Conservation (phyloP, 1,140 invertebrate genomes). For the Brevipalpus yothersi region DNA sequence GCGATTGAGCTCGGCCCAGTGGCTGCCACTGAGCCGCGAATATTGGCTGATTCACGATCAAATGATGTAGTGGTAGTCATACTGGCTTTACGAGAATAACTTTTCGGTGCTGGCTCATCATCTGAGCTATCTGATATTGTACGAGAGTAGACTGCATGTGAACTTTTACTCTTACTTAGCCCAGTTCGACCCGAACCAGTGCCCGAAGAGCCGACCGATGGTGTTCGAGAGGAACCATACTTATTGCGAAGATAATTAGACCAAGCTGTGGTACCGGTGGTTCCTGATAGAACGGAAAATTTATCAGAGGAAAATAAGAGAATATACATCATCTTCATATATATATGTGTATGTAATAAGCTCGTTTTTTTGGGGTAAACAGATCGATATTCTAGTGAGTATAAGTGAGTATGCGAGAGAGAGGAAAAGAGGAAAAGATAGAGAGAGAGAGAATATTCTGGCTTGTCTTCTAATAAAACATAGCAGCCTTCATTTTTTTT, state of each 20-base stretch:
- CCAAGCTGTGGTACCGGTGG: background rate
- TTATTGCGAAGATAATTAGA: background rate
- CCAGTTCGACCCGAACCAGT: background rate
- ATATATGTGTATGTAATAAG: no score
- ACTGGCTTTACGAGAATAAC: background rate
- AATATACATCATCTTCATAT: no score
- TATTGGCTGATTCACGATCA: slow-evolving; percentile 23
- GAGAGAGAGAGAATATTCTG: no score
- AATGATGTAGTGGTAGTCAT: slow-evolving; percentile 4
- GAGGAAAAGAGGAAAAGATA: no score
- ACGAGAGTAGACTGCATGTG: slow-evolving; percentile 7
- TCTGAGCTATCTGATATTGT: slow-evolving; percentile 11
- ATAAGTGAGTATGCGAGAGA: no score
- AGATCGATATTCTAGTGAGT: no score
- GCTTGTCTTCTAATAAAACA: no score
- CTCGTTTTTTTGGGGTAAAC: no score
- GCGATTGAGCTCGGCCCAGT: background rate
- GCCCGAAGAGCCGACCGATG: background rate
- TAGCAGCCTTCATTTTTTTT: no score
- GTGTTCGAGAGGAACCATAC: background rate
- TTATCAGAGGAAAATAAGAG: no score
- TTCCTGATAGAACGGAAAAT: no score
- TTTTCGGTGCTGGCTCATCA: slow-evolving; percentile 7
- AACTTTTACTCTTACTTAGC: slow-evolving; percentile 7
- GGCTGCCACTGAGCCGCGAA: background rate